Percentiles rank a stretch among this genome's conserved stretches.
phyloP scores from a whole-genome alignment of 53 echinoderm and acorn worm species.

The Crossaster papposus region DNA sequence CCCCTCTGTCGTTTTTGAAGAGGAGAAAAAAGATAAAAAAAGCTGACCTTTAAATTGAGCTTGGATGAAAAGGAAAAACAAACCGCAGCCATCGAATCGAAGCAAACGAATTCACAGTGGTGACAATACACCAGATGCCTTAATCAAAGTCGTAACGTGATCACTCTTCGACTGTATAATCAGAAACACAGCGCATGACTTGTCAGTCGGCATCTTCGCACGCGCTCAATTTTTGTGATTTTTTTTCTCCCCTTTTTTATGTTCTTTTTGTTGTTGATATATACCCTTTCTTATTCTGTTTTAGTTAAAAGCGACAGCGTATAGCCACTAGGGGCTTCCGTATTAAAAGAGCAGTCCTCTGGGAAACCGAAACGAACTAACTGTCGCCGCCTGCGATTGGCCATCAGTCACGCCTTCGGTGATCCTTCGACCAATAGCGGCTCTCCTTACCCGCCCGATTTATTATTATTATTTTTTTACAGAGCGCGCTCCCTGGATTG shows the following conservation, averaged over 20 bases:
- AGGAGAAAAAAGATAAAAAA: background rate
- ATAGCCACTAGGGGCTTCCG: slow-evolving; percentile 20
- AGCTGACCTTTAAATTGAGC: background rate
- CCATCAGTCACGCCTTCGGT: slow-evolving; percentile 2
- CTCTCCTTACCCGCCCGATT: background rate
- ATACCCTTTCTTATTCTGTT: no score
- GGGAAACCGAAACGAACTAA: background rate
- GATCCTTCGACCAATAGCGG: background rate
- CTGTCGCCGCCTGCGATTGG: slow-evolving; percentile 30
- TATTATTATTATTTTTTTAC: no score
- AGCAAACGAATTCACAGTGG: background rate
- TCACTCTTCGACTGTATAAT: slow-evolving; percentile 41
- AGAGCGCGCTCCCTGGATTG: background rate
- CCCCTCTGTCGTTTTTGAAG: background rate
- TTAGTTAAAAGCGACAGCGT: background rate
- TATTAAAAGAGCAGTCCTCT: background rate
- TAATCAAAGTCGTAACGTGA: slow-evolving; percentile 39
- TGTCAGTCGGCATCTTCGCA: slow-evolving; percentile 30
- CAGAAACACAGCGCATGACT: background rate
- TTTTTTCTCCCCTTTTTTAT: no score
- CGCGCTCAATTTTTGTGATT: slow-evolving; percentile 1
- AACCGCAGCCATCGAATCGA: background rate
- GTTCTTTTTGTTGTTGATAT: no score
- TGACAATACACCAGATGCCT: slow-evolving; percentile 13
- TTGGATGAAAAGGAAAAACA: background rate